Evolutionary conservation across 2,113 vertebrate species (phyloP).

Genomic region (Dasyurus viverrinus): DNA sequence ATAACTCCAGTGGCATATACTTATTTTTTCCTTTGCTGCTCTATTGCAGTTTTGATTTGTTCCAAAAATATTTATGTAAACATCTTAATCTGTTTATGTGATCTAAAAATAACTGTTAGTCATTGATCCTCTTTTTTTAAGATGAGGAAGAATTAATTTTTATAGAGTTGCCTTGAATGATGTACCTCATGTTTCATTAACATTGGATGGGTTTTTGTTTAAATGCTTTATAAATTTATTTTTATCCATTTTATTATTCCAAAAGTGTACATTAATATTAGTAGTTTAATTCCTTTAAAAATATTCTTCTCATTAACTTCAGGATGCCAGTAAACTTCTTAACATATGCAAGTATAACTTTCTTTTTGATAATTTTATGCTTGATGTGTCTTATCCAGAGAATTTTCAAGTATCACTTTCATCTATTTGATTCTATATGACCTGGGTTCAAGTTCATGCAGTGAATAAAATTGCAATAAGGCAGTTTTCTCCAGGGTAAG

Average conservation of each 20-base stretch:
- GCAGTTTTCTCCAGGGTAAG: too few relatives aligned
- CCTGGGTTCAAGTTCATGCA: too few relatives aligned
- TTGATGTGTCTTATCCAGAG: background rate
- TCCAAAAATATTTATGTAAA: background rate
- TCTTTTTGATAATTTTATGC: background rate
- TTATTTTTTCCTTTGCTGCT: background rate
- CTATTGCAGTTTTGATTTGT: background rate
- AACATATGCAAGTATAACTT: background rate
- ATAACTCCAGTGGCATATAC: background rate
- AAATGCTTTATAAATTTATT: background rate
- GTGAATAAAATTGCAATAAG: too few relatives aligned
- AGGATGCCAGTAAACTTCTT: background rate
- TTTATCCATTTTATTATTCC: background rate
- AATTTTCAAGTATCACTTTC: background rate
- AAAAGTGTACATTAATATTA: background rate
- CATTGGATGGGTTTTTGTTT: background rate
- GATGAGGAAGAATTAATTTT: background rate
- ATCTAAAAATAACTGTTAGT: background rate
- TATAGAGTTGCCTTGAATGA: background rate
- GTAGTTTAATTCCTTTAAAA: background rate
- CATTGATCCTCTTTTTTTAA: background rate
- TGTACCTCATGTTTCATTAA: background rate
- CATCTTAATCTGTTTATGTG: background rate
- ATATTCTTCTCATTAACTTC: background rate
- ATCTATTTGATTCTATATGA: too few relatives aligned